These are phyloP conservation scores for Drosophila parvula DNA, from an alignment of 1,140 invertebrate species.

Conservation along the genomic window DNA sequence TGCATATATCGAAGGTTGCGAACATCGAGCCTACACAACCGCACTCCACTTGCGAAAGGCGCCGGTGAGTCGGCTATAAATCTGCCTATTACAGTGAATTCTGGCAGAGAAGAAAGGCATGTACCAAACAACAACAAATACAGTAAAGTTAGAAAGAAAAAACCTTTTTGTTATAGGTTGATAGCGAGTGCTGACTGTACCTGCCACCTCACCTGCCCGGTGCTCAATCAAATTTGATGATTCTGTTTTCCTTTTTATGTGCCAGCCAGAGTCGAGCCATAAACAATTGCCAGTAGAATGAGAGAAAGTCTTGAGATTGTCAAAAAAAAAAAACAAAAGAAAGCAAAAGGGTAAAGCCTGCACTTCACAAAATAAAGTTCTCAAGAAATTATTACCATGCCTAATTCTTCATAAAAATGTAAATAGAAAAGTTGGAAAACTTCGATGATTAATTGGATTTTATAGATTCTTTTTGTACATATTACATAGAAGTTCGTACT, in stretches of 20 bases:
- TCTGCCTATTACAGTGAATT: constrained; percentile 30
- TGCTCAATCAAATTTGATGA: constrained; percentile 52
- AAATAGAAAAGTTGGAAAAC: too few relatives aligned
- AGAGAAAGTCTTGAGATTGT: constrained; percentile 23
- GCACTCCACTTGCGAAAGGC: constrained; percentile 35
- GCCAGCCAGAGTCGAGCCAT: constrained; percentile 39
- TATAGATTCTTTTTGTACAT: neutral
- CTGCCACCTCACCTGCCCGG: constrained; percentile 17
- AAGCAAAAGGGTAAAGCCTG: neutral
- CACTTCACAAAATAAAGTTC: neutral
- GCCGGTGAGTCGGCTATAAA: constrained; percentile 44
- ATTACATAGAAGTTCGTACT: neutral
- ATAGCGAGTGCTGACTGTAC: constrained; percentile 11
- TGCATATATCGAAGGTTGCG: constrained; percentile 44
- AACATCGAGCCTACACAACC: constrained; percentile 20
- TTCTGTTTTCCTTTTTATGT: constrained; percentile 50
- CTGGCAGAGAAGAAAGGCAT: too few relatives aligned
- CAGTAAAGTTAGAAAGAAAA: too few relatives aligned
- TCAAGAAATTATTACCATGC: neutral
- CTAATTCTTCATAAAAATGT: neutral
- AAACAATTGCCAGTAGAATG: constrained; percentile 29
- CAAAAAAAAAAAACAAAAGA: neutral
- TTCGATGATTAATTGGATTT: neutral
- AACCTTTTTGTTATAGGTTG: too few relatives aligned
- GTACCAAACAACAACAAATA: too few relatives aligned